These are phyloP conservation scores for Papilio machaon DNA, from an alignment of 1,140 invertebrate species.

Conservation along the genomic window DNA sequence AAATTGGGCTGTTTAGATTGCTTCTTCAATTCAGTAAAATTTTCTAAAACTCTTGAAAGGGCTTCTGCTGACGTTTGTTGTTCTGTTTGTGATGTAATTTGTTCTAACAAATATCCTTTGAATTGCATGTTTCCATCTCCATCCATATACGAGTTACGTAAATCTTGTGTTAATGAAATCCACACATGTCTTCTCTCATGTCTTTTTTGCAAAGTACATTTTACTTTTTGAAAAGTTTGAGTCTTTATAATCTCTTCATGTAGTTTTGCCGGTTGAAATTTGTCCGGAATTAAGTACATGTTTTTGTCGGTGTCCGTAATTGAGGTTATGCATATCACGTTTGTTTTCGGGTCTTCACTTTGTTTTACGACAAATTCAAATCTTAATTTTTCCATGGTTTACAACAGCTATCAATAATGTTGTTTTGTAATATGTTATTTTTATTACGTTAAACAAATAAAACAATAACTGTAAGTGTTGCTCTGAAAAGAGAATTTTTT, in stretches of 20 bases:
- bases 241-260: slow-evolving; percentile 47
- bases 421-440: no score
- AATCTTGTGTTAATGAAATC: slow-evolving; percentile 52
- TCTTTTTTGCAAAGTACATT: slow-evolving; percentile 58
- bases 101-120: slow-evolving; percentile 47
- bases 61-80: no score
- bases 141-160: slow-evolving; percentile 48
- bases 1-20: no score
- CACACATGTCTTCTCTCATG: no score
- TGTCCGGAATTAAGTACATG: slow-evolving; percentile 45
- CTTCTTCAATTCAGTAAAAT: no score
- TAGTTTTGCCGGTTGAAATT: slow-evolving; percentile 45
- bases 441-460: no score
- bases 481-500: no score
- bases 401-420: slow-evolving; percentile 46
- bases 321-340: slow-evolving; percentile 60
- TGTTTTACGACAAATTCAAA: slow-evolving; percentile 61
- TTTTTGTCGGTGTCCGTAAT: slow-evolving; percentile 47
- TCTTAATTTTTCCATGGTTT: slow-evolving; percentile 58
- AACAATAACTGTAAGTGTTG: no score
- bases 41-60: no score
- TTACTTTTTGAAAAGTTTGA: slow-evolving; percentile 57
- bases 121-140: slow-evolving; percentile 58
- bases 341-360: slow-evolving; percentile 59
- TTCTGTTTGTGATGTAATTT: no score